phyloP scores from a whole-genome alignment of 2,888 invertebrate species.

The Tillus elongatus region DNA sequence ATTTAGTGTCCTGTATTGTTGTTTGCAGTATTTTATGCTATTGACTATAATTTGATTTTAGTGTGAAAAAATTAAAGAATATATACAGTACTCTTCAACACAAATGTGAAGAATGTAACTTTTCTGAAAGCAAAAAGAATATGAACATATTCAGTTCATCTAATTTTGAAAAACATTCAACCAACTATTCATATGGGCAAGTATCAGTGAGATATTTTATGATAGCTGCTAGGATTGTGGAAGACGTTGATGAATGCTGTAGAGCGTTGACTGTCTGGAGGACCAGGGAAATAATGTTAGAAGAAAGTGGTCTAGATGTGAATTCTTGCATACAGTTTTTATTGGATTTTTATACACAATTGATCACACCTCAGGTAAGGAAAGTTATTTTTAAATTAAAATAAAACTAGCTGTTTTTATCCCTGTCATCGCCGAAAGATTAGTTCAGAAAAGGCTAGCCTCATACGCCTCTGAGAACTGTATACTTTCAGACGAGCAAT shows the following conservation, averaged over 20 bases:
- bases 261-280: slow-evolving; percentile 28
- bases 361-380: slow-evolving; percentile 50
- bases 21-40: too few species aligned
- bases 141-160: slow-evolving; percentile 48
- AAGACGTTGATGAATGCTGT: slow-evolving; percentile 42
- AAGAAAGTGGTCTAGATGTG: slow-evolving; percentile 67
- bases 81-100: slow-evolving; percentile 31
- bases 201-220: slow-evolving; percentile 55
- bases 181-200: slow-evolving; percentile 51
- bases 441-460: too few species aligned
- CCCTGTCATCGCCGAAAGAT: too few species aligned
- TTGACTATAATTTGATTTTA: too few species aligned
- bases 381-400: too few species aligned
- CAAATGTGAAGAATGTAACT: slow-evolving; percentile 27
- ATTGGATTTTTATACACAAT: slow-evolving; percentile 80
- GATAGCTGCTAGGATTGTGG: slow-evolving; percentile 47
- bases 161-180: slow-evolving; percentile 50
- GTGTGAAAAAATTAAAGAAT: slow-evolving; percentile 33
- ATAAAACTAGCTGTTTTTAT: too few species aligned
- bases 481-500: too few species aligned
- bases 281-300: slow-evolving; percentile 39
- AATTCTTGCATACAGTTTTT: slow-evolving; percentile 89
- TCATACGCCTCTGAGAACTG: too few species aligned
- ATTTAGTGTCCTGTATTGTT: too few species aligned
- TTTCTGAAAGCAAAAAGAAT: slow-evolving; percentile 17